Evolutionary conservation across 2,888 invertebrate species (phyloP).

Genomic region (Seira sanloemensis): DNA sequence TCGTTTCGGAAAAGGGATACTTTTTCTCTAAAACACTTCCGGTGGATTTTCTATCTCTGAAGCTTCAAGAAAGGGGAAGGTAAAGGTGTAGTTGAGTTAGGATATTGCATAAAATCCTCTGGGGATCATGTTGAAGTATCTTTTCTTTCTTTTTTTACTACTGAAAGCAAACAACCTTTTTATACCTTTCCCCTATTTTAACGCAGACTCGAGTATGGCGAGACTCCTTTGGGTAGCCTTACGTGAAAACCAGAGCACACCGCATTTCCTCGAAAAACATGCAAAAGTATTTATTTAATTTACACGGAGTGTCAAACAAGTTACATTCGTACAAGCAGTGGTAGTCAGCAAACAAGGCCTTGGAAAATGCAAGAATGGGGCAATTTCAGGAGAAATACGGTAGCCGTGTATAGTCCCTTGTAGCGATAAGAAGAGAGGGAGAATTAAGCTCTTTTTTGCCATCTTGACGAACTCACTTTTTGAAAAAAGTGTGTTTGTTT

Average conservation of each 20-base stretch:
- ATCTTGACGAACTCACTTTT: background rate
- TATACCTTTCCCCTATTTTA: background rate
- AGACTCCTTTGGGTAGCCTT: background rate
- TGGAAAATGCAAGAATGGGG: no score
- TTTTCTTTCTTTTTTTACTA: conserved; percentile 32
- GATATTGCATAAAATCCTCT: conserved; percentile 49
- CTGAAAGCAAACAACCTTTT: conserved; percentile 10
- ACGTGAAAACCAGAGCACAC: background rate
- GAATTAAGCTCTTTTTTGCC: background rate
- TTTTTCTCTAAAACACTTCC: background rate
- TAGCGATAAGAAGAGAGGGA: background rate
- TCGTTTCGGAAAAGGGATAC: background rate
- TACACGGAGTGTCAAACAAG: no score
- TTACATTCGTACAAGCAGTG: no score
- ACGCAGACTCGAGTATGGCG: background rate
- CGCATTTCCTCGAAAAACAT: background rate
- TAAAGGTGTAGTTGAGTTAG: background rate
- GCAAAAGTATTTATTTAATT: background rate
- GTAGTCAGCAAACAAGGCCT: no score
- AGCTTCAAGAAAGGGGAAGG: background rate
- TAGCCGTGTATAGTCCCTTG: no score
- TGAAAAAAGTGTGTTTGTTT: background rate
- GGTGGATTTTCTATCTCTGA: background rate
- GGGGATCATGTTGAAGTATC: conserved; percentile 51
- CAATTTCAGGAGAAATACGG: background rate